Evolutionary conservation across 1,140 invertebrate species (phyloP), one percentile per base, ranked within the genome.

Genomic region (Formica exsecta): DNA sequence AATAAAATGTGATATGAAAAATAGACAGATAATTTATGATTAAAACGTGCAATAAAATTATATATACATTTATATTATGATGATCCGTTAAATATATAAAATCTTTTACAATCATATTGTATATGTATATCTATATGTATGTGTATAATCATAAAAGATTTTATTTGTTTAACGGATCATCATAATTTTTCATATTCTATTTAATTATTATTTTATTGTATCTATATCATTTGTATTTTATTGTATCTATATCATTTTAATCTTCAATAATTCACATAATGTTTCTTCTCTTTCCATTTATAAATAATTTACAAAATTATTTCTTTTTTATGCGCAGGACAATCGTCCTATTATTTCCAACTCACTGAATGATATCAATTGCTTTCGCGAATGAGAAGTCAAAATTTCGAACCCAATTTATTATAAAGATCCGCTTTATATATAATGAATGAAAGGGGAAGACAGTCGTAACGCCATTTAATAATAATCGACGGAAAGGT

Each of bases 401-500:
- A 48, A n/a, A 51, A 44, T 44, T n/a, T 44, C 36, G 16, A 44
- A 11, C 25, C 8, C 2, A 32, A 71, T 51, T 51, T 32, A 51
- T 32, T 66, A 6, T 44, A 11, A 54, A 22, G 16, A 19, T 71
- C 7, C 16, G 3, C 48, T 51, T 71, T 41, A 54, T n/a, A 29
- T 16, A 1, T 22, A 71, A 71, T 3, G 25, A 9, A n/a, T 16
- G 48, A n/a, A n/a, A 54, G 25, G 32, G 29, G 13, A 13, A 48
- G 38, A 22, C 36, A 44, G 29, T n/a, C 19, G 11, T 19, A 36
- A 54, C 16, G 29, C 4, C 22, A 19, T 44, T 44, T 48, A 71
- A 36, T 54, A 71, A 71, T 73, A 62, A 73, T 62, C 38, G 38
- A 73, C 57, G 38, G 38, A 48, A 73, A 83, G n/a, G 41, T 22